Evolutionary conservation across 2,797 vertebrate species (phyloP).

Genomic region (Sus cebifrons): DNA sequence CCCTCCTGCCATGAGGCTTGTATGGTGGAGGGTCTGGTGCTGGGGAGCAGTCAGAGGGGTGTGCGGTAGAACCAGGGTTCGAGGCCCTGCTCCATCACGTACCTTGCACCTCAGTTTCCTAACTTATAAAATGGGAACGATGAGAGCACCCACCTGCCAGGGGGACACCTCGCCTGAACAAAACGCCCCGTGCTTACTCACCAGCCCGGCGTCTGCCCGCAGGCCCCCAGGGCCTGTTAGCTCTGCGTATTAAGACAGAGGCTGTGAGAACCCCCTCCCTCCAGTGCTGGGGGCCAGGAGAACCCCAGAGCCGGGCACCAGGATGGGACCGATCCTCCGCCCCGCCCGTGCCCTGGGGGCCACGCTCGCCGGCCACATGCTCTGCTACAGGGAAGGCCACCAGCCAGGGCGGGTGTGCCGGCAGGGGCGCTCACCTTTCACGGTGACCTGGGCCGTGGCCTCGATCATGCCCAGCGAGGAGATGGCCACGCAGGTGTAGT

Average conservation of each 20-base stretch:
- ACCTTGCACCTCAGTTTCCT: background rate
- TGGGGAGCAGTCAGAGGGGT: no score
- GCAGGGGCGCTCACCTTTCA: slow-evolving; percentile 94
- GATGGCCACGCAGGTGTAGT: slow-evolving; percentile 98
- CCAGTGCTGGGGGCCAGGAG: background rate
- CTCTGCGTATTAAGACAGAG: background rate
- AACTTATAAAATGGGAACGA: background rate
- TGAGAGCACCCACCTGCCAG: background rate
- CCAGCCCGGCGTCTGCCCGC: background rate
- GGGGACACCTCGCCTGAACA: background rate
- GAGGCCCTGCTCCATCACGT: background rate
- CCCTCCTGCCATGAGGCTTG: background rate
- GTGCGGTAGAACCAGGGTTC: background rate
- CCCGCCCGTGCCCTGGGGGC: background rate
- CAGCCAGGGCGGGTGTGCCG: accelerated
- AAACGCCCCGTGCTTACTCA: background rate
- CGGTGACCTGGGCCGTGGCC: slow-evolving; percentile 96
- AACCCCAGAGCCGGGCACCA: background rate
- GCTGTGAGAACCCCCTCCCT: background rate
- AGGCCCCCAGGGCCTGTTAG: background rate
- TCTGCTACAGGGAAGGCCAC: background rate
- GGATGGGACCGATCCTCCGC: background rate
- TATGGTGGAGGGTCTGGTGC: background rate
- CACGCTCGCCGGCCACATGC: accelerated
- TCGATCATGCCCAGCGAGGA: slow-evolving; percentile 98